phyloP scores from a whole-genome alignment of 2,797 vertebrate species.

The Petrocephalus schoutedeni region DNA sequence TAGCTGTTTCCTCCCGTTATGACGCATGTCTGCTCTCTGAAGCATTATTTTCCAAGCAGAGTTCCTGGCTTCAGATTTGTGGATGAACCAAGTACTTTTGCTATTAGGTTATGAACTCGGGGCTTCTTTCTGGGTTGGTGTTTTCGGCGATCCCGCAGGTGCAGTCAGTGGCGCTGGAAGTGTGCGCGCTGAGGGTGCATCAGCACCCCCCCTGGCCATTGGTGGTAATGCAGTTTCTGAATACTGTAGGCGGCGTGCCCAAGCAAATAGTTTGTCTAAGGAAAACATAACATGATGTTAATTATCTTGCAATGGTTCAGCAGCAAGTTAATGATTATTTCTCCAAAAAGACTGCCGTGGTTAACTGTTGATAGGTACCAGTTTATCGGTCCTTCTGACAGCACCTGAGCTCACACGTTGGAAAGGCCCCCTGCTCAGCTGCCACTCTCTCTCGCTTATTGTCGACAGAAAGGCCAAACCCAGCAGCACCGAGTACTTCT shows the following conservation, averaged over 20 bases:
- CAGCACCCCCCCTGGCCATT: background rate
- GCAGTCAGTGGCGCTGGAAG: background rate
- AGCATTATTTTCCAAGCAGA: background rate
- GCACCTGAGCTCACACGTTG: background rate
- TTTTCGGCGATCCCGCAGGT: background rate
- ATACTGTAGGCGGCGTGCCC: background rate
- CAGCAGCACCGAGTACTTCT: conserved; percentile 41
- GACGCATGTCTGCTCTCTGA: background rate
- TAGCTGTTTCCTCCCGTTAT: background rate
- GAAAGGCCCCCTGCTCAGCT: background rate
- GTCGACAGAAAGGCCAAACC: conserved; percentile 39
- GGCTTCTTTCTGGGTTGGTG: background rate
- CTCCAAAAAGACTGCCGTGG: too few species aligned
- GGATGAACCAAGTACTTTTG: background rate
- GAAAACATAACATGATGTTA: too few species aligned
- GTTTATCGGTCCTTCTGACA: too few species aligned
- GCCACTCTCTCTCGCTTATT: background rate
- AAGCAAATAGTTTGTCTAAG: background rate
- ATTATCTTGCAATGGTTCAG: too few species aligned
- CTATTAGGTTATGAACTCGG: background rate
- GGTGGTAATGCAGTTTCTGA: background rate
- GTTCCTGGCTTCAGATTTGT: background rate
- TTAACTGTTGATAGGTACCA: too few species aligned
- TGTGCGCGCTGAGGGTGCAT: background rate
- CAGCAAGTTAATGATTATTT: too few species aligned